A percentile compares a stretch with the other conserved stretches of the same genome.
Evolutionary conservation across 2,888 invertebrate genomes (phyloP).

Genomic region (Euzophera pinguis): DNA sequence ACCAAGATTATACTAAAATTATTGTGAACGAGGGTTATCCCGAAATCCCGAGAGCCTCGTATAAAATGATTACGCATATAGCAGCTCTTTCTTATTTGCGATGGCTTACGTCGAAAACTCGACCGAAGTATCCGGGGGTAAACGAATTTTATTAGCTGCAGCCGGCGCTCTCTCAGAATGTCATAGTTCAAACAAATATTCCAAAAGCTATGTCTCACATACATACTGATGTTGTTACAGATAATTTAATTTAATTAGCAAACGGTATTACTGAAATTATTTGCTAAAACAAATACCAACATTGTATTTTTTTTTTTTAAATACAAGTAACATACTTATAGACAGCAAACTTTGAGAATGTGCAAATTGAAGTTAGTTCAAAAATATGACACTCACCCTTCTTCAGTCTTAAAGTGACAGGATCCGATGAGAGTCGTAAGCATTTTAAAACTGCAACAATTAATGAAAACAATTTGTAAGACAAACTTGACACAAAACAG

Average conservation of each 20-base stretch:
- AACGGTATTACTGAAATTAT: too few species aligned
- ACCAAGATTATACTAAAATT: slow-evolving; percentile 50
- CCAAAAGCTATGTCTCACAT: not conserved
- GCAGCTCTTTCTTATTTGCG: slow-evolving; percentile 59
- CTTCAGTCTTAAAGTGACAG: slow-evolving; percentile 93
- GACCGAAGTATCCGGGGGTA: slow-evolving; percentile 54
- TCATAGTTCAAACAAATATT: slow-evolving; percentile 37
- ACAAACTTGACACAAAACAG: slow-evolving; percentile 21
- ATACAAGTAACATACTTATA: too few species aligned
- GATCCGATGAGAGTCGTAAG: slow-evolving; percentile 93
- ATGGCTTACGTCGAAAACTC: slow-evolving; percentile 54
- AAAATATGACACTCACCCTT: slow-evolving; percentile 84
- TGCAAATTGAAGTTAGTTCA: too few species aligned
- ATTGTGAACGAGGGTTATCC: slow-evolving; percentile 47
- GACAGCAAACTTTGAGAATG: too few species aligned
- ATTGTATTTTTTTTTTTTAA: too few species aligned
- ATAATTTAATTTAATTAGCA: too few species aligned
- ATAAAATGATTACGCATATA: slow-evolving; percentile 56
- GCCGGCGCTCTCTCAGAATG: slow-evolving; percentile 37
- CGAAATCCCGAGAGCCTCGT: slow-evolving; percentile 56
- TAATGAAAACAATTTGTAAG: slow-evolving; percentile 30
- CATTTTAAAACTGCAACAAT: slow-evolving; percentile 93
- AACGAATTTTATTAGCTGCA: slow-evolving; percentile 56
- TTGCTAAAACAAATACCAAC: too few species aligned
- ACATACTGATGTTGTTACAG: too few species aligned